Evolutionary conservation across 2,888 invertebrate genomes (phyloP).

Genomic region (Drosophila setosimentum): DNA sequence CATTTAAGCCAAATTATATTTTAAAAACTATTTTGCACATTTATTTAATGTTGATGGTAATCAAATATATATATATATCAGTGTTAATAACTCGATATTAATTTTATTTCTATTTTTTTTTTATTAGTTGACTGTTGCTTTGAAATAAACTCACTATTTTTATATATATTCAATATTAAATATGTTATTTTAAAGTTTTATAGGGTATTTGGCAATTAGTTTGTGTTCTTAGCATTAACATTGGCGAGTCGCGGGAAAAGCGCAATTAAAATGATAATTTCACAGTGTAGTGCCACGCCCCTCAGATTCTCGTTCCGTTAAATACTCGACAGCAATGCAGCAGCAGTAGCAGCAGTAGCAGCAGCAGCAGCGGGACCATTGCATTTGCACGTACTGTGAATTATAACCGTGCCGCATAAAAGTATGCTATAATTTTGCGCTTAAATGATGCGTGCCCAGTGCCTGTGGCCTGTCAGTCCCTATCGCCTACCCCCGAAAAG

Average conservation of each 20-base stretch:
- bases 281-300: constrained; percentile 44
- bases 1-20: not conserved
- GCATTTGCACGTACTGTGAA: constrained; percentile 76
- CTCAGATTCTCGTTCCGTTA: constrained; percentile 10
- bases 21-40: not conserved
- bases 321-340: constrained; percentile 4
- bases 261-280: constrained; percentile 78
- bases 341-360: constrained; percentile 1
- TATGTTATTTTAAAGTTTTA: not conserved
- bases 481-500: not conserved
- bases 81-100: too few relatives aligned
- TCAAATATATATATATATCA: not conserved
- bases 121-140: not conserved
- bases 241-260: constrained; percentile 54
- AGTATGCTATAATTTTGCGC: constrained; percentile 77
- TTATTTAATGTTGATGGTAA: not conserved
- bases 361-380: constrained; percentile 39
- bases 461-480: constrained; percentile 34
- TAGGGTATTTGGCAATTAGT: constrained; percentile 6
- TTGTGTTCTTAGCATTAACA: not conserved
- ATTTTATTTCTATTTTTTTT: not conserved
- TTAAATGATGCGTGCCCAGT: constrained; percentile 75
- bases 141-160: too few relatives aligned
- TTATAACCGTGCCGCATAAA: constrained; percentile 77
- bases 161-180: too few relatives aligned